Evolutionary conservation across 1,140 invertebrate genomes (phyloP).

Genomic region (Papilio aristodemus): DNA sequence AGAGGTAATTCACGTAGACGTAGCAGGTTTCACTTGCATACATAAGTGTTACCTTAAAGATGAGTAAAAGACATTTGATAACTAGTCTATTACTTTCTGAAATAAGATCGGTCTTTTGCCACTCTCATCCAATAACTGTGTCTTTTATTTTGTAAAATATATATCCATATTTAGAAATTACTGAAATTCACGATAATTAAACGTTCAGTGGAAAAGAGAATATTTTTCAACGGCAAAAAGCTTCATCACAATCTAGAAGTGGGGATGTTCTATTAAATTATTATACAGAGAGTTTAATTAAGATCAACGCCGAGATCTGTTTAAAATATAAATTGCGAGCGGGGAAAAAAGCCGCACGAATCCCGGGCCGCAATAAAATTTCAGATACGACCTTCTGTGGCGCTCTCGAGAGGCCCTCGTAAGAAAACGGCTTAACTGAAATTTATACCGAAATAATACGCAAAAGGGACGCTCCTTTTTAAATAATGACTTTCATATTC

Average conservation of each 20-base stretch:
- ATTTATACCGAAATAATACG: constrained; percentile 79
- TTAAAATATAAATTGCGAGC: constrained; percentile 41
- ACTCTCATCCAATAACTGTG: too few species aligned
- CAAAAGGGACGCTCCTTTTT: constrained; percentile 73
- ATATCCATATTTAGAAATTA: too few species aligned
- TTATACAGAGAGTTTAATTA: constrained; percentile 38
- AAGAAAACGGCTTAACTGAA: constrained; percentile 66
- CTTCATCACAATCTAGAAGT: constrained; percentile 19
- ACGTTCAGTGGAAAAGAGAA: constrained; percentile 29
- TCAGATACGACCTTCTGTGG: constrained; percentile 42
- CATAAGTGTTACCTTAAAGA: too few species aligned
- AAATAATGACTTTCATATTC: constrained; percentile 80
- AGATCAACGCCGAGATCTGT: constrained; percentile 32
- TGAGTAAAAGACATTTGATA: too few species aligned
- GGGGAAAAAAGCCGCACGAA: constrained; percentile 31
- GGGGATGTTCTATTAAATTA: constrained; percentile 32
- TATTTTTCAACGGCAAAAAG: constrained; percentile 21
- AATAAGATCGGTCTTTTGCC: too few species aligned
- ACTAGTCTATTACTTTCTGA: too few species aligned
- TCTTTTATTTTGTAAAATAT: too few species aligned
- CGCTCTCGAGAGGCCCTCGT: constrained; percentile 54
- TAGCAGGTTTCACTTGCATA: too few species aligned
- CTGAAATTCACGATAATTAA: constrained; percentile 21
- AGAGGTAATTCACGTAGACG: too few species aligned
- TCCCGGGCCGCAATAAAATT: constrained; percentile 52